phyloP scores from a whole-genome alignment of 2,888 invertebrate species.

The Athripsodes cinereus region DNA sequence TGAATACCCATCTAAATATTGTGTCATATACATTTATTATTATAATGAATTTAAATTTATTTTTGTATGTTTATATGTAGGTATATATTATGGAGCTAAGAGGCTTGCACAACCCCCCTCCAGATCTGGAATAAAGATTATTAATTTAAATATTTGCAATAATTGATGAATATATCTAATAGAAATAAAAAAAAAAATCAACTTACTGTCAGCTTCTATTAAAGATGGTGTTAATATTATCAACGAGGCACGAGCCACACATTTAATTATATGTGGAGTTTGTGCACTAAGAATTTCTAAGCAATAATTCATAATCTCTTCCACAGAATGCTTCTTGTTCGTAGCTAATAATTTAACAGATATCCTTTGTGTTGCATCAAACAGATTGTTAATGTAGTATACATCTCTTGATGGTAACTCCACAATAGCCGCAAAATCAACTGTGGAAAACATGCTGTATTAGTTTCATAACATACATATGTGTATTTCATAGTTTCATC shows the following conservation, averaged over 20 bases:
- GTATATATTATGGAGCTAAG: too few relatives aligned
- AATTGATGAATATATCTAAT: background rate
- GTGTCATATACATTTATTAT: too few relatives aligned
- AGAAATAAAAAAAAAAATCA: background rate
- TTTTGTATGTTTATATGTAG: too few relatives aligned
- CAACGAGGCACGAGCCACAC: constrained; percentile 45
- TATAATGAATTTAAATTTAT: too few relatives aligned
- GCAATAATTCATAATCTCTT: constrained; percentile 18
- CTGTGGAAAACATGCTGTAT: constrained; percentile 9
- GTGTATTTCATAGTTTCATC: too few relatives aligned
- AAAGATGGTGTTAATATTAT: constrained; percentile 39
- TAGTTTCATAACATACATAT: too few relatives aligned
- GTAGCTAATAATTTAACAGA: constrained; percentile 24
- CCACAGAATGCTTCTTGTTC: constrained; percentile 9
- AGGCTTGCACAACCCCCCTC: background rate
- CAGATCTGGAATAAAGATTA: background rate
- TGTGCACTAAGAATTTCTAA: constrained; percentile 25
- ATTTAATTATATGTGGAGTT: constrained; percentile 25
- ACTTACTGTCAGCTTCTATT: constrained; percentile 39
- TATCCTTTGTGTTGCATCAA: constrained; percentile 30
- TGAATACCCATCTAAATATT: too few relatives aligned
- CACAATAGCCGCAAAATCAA: constrained; percentile 12
- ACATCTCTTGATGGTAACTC: constrained; percentile 27
- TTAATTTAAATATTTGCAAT: background rate
- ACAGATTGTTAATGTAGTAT: constrained; percentile 34